These are phyloP conservation scores for Dryococelus australis DNA, from an alignment of 2,888 invertebrate genomes.

Conservation along the genomic window DNA sequence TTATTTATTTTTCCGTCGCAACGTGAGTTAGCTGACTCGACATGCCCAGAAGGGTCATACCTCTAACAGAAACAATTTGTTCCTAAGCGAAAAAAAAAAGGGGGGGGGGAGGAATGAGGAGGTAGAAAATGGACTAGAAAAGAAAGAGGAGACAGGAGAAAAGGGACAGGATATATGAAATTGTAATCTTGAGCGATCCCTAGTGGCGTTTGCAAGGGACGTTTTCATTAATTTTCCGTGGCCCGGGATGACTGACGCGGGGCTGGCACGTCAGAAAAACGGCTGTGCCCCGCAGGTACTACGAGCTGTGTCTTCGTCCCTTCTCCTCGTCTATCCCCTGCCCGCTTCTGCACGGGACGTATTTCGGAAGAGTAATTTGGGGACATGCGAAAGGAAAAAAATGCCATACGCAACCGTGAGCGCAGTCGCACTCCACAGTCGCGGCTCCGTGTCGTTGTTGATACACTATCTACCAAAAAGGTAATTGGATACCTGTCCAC, in stretches of 20 bases:
- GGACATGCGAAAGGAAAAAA: neutral
- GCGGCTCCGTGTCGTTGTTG: too few species aligned
- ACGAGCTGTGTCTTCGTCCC: neutral
- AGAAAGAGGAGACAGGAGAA: neutral
- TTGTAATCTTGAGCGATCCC: constrained; percentile 28
- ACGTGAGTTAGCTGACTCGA: too few species aligned
- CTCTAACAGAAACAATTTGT: neutral
- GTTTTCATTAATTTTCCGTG: constrained; percentile 43
- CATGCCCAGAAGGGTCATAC: too few species aligned
- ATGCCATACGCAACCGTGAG: too few species aligned
- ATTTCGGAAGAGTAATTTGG: neutral
- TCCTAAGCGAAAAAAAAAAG: neutral
- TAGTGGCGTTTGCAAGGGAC: constrained; percentile 40
- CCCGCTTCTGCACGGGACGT: neutral
- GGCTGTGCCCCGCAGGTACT: neutral
- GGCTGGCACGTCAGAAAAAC: neutral
- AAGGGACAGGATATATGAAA: constrained; percentile 17
- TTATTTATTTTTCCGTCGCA: too few species aligned
- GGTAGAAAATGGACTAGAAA: constrained; percentile 26
- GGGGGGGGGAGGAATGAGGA: neutral
- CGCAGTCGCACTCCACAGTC: too few species aligned
- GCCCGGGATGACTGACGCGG: neutral
- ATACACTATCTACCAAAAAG: too few species aligned
- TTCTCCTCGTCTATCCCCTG: neutral
- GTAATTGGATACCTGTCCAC: too few species aligned